Evolutionary conservation across 2,113 vertebrate species (phyloP).

Genomic region (Crotalus viridis): DNA sequence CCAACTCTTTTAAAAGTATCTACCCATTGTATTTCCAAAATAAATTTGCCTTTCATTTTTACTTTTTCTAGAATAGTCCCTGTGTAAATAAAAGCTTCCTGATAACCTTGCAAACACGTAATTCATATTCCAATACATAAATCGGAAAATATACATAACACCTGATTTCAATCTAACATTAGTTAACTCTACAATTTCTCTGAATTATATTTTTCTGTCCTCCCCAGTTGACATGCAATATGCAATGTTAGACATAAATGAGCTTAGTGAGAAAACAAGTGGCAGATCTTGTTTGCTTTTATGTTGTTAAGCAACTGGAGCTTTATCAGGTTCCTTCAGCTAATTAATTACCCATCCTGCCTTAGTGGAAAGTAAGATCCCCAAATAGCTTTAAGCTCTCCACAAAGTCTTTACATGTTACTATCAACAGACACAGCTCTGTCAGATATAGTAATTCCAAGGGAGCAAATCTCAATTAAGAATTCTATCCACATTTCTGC

Average conservation of each 20-base stretch:
- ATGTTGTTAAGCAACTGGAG: conserved; percentile 64
- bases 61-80: neutral
- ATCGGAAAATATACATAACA: conserved; percentile 16
- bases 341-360: conserved; percentile 52
- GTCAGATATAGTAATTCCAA: neutral
- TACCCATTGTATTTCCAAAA: neutral
- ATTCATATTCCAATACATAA: neutral
- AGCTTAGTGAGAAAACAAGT: conserved; percentile 49
- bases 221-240: conserved; percentile 38
- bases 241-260: conserved; percentile 63
- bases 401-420: conserved; percentile 3
- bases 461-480: fast-evolving
- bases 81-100: neutral
- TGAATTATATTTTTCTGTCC: conserved; percentile 32
- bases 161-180: conserved; percentile 26
- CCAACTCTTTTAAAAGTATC: neutral
- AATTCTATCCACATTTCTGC: neutral
- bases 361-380: conserved; percentile 41
- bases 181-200: conserved; percentile 36
- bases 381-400: conserved; percentile 49
- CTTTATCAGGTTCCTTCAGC: conserved; percentile 58
- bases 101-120: neutral
- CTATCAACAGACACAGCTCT: neutral
- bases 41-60: neutral
- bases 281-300: conserved; percentile 60